These are phyloP conservation scores for Drosophila setosimentum DNA, from an alignment of 2,888 invertebrate genomes.

Conservation along the genomic window DNA sequence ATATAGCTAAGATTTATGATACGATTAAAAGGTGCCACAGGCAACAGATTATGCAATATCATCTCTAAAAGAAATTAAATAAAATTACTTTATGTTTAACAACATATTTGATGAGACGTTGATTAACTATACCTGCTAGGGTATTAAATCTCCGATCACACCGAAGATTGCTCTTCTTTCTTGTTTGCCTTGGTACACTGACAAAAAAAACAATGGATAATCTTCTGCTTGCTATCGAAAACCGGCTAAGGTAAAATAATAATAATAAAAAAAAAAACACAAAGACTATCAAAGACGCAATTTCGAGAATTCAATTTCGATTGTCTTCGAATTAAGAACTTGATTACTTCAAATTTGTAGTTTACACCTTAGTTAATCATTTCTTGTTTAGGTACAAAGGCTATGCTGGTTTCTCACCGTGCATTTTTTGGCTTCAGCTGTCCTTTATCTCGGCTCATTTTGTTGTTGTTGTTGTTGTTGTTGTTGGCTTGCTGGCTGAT, in stretches of 20 bases:
- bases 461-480: constrained; percentile 41
- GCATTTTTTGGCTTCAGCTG: constrained; percentile 13
- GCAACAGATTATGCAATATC: not conserved
- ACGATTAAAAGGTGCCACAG: not conserved
- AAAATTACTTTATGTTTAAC: not conserved
- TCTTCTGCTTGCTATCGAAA: not conserved
- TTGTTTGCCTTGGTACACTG: not conserved
- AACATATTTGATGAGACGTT: not conserved
- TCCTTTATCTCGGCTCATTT: constrained; percentile 45
- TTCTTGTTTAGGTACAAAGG: not conserved
- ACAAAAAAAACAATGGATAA: not conserved
- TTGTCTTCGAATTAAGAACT: not conserved
- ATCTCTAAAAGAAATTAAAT: rapidly evolving
- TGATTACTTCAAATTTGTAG: not conserved
- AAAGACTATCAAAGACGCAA: not conserved
- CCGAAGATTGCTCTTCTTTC: not conserved
- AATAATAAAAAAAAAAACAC: not conserved
- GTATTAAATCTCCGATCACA: constrained; percentile 1
- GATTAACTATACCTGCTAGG: not conserved
- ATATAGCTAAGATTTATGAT: not conserved
- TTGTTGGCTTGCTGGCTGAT: constrained; percentile 64
- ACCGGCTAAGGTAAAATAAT: no score
- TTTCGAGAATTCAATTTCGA: not conserved
- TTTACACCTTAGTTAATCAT: not conserved
- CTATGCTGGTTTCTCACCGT: not conserved